Conservation (phyloP, 2,113 vertebrate species). For the Donacobius atricapilla region DNA sequence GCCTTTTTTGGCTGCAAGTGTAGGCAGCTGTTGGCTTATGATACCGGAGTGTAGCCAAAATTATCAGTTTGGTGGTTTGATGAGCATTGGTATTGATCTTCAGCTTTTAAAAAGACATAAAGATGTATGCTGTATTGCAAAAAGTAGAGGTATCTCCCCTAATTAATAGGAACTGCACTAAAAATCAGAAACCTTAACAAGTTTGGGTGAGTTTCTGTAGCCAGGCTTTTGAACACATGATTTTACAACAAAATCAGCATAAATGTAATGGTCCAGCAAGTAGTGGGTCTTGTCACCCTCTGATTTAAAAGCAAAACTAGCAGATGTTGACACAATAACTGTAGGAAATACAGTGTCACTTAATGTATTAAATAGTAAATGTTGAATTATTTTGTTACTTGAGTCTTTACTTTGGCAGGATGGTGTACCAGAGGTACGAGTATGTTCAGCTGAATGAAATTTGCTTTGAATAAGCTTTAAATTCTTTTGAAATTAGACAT, state of each 20-base stretch:
- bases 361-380: not conserved
- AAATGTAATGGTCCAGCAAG: not conserved
- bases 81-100: not conserved
- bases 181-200: not conserved
- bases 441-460: not conserved
- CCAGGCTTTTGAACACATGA: not conserved
- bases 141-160: not conserved
- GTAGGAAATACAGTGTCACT: not conserved
- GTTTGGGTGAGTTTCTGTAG: not conserved
- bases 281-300: not conserved
- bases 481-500: not conserved
- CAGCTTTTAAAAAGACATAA: not conserved
- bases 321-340: not conserved
- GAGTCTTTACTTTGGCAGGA: not conserved
- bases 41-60: not conserved
- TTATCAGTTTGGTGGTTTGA: not conserved
- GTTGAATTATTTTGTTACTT: not conserved
- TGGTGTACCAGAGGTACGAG: not conserved
- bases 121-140: not conserved
- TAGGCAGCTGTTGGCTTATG: not conserved
- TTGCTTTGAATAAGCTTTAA: not conserved
- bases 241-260: not conserved
- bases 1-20: slow-evolving; percentile 21
- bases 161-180: not conserved
- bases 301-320: not conserved